Evolutionary conservation across 1,140 invertebrate species (phyloP).

Genomic region (Drosophila nebulosa): DNA sequence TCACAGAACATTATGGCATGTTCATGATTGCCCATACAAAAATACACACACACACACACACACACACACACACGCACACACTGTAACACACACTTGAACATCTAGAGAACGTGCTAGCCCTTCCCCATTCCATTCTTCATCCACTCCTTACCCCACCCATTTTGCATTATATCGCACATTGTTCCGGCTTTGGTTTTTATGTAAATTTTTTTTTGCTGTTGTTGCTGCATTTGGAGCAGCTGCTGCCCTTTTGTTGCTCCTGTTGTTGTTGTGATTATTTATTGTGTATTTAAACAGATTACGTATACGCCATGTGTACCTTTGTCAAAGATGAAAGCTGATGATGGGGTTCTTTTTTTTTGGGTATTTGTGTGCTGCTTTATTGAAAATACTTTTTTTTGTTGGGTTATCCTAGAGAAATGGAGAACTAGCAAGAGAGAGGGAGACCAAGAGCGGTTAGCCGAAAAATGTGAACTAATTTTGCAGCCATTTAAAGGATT

Average conservation of each 20-base stretch:
- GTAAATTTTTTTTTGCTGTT: slow-evolving; percentile 31
- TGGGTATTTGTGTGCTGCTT: neutral
- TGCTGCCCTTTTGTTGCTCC: slow-evolving; percentile 15
- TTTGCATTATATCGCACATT: slow-evolving; percentile 54
- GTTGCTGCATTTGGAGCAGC: slow-evolving; percentile 44
- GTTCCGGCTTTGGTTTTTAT: slow-evolving; percentile 59
- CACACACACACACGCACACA: slow-evolving; percentile 22
- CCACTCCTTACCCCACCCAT: neutral
- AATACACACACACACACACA: slow-evolving; percentile 34
- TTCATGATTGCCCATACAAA: slow-evolving; percentile 65
- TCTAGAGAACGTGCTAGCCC: no score
- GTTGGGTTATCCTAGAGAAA: no score
- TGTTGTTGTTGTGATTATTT: slow-evolving; percentile 53
- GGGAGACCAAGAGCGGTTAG: neutral
- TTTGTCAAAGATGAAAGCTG: slow-evolving; percentile 1
- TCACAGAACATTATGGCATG: slow-evolving; percentile 74
- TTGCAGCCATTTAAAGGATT: neutral
- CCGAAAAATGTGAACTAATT: neutral
- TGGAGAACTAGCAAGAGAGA: neutral
- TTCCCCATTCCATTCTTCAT: neutral
- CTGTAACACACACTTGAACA: no score
- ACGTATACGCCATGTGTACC: slow-evolving; percentile 50
- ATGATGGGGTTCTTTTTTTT: neutral
- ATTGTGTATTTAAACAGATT: slow-evolving; percentile 77
- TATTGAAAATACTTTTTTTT: neutral